These are phyloP conservation scores for Barnardius zonarius DNA, from an alignment of 2,113 vertebrate genomes.

Conservation along the genomic window DNA sequence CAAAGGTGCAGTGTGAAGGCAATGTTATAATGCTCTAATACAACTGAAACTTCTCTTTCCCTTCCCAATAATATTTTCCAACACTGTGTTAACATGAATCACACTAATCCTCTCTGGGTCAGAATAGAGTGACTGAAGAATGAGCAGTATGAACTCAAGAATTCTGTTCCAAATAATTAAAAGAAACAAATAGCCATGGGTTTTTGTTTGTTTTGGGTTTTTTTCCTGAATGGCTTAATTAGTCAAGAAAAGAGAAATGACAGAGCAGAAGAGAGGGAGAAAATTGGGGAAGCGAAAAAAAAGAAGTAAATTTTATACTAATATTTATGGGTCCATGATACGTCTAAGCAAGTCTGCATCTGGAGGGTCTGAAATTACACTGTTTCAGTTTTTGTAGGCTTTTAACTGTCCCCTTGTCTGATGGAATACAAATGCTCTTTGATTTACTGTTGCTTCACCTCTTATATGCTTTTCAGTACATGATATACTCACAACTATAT, in stretches of 20 bases:
- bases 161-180: neutral
- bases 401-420: neutral
- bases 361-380: neutral
- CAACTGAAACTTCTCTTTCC: neutral
- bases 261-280: neutral
- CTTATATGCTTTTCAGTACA: neutral
- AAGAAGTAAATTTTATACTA: neutral
- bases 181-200: neutral
- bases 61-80: conserved; percentile 36
- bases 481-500: neutral
- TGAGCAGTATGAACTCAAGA: neutral
- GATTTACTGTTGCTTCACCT: neutral
- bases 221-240: neutral
- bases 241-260: neutral
- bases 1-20: neutral
- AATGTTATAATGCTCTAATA: conserved; percentile 26
- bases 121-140: neutral
- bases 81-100: neutral
- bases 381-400: neutral
- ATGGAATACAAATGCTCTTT: neutral
- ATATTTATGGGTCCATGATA: neutral
- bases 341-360: neutral
- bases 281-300: neutral
- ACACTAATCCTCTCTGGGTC: neutral
- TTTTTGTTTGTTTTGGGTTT: neutral